Evolutionary conservation across 1,140 invertebrate species (phyloP).

Genomic region (Drosophila azteca): DNA sequence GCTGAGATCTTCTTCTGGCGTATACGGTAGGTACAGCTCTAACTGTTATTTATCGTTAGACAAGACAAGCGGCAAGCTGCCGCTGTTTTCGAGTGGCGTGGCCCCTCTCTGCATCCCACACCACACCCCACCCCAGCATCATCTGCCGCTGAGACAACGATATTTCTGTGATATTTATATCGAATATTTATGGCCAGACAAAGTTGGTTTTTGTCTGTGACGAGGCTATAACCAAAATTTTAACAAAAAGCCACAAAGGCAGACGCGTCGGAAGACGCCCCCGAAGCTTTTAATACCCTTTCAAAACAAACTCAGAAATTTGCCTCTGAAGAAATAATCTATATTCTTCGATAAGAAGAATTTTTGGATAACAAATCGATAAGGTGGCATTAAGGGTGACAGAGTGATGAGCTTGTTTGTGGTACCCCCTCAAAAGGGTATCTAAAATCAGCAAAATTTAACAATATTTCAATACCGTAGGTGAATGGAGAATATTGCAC

Average conservation of each 20-base stretch:
- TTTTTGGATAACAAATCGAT: too few relatives aligned
- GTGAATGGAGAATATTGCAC: constrained; percentile 2
- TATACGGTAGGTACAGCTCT: constrained; percentile 79
- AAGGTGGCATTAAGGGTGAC: too few relatives aligned
- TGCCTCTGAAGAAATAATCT: too few relatives aligned
- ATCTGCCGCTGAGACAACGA: constrained; percentile 24
- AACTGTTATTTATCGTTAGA: constrained; percentile 82
- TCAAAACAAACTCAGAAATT: too few relatives aligned
- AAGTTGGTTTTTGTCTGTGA: constrained; percentile 36
- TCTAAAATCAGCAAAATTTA: too few relatives aligned
- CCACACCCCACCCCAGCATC: not conserved
- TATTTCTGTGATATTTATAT: constrained; percentile 66
- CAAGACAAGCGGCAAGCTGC: constrained; percentile 75
- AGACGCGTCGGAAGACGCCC: not conserved
- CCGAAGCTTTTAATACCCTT: constrained; percentile 2
- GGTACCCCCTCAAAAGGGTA: too few relatives aligned
- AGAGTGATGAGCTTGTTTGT: not conserved
- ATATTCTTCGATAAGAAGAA: too few relatives aligned
- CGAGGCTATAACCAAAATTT: constrained; percentile 25
- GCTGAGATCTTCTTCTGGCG: constrained; percentile 30
- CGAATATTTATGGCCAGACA: constrained; percentile 66
- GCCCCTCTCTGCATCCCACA: constrained; percentile 8
- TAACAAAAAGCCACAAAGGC: constrained; percentile 18
- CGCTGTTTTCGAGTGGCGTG: constrained; percentile 35
- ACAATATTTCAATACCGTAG: too few relatives aligned